phyloP scores from a whole-genome alignment of 2,888 invertebrate species.

The Patella depressa region DNA sequence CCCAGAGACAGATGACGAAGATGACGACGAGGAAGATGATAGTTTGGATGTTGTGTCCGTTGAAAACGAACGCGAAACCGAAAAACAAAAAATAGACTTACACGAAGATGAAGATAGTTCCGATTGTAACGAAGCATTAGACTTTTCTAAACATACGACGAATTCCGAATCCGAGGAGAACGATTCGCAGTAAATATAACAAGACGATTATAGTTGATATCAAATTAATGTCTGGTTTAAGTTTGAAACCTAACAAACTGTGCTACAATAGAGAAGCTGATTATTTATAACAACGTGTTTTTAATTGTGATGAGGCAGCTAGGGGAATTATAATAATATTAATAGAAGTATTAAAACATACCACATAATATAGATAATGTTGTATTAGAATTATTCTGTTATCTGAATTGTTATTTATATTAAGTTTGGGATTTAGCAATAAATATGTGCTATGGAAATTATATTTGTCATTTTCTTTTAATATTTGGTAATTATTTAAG shows the following conservation, averaged over 20 bases:
- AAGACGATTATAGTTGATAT: too few relatives aligned
- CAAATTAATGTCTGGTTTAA: too few relatives aligned
- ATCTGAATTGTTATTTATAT: not conserved
- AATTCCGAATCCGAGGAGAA: not conserved
- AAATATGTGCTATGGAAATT: not conserved
- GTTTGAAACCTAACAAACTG: too few relatives aligned
- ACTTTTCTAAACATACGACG: not conserved
- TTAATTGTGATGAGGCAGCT: too few relatives aligned
- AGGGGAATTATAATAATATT: too few relatives aligned
- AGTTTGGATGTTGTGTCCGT: not conserved
- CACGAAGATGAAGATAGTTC: not conserved
- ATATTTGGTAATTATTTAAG: not conserved
- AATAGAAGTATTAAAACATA: too few relatives aligned
- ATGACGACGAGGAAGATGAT: constrained; percentile 9
- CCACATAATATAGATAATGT: too few relatives aligned
- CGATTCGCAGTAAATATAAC: too few relatives aligned
- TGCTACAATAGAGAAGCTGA: too few relatives aligned
- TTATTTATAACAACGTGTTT: too few relatives aligned
- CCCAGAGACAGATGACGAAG: constrained; percentile 13
- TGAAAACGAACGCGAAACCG: not conserved
- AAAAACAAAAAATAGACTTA: not conserved
- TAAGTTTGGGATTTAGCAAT: not conserved
- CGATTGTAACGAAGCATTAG: constrained; percentile 7
- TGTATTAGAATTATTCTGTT: too few relatives aligned
- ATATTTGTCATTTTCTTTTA: not conserved